Conservation (phyloP, 2,113 vertebrate species). For the Hypocryptadius cinnamomeus region DNA sequence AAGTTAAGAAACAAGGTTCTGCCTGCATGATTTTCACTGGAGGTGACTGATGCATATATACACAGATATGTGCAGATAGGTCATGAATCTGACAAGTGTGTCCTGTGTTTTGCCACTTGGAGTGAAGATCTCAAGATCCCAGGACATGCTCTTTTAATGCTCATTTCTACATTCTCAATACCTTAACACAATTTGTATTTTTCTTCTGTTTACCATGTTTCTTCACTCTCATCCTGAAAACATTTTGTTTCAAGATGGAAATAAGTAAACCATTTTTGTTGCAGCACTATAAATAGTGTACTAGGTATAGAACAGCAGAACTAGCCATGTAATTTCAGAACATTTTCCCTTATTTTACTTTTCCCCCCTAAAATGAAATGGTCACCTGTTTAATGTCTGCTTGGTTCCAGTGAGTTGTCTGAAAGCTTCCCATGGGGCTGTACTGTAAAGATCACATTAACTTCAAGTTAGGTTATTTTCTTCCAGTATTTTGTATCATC, state of each 20-base stretch:
- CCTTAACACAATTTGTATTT: background rate
- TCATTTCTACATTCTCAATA: background rate
- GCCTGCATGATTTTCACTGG: background rate
- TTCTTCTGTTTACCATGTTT: background rate
- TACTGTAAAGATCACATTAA: conserved; percentile 35
- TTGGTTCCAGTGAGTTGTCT: conserved; percentile 44
- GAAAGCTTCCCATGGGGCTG: conserved; percentile 38
- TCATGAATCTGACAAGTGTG: background rate
- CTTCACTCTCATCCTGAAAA: background rate
- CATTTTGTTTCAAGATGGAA: background rate
- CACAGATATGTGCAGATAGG: background rate
- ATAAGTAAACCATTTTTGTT: background rate
- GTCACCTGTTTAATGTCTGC: conserved; percentile 34
- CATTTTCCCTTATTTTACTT: background rate
- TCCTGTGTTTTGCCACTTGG: background rate
- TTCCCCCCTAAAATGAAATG: background rate
- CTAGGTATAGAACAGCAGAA: background rate
- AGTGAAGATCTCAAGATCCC: background rate
- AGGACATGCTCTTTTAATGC: background rate
- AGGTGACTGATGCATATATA: background rate
- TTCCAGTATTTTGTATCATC: background rate
- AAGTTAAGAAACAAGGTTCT: background rate
- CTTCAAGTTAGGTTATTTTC: background rate
- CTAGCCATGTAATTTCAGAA: background rate
- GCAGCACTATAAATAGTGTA: background rate